Percentiles rank a stretch among this genome's conserved stretches.
These are phyloP conservation scores for Scyliorhinus canicula DNA, from an alignment of 2,797 vertebrate genomes.

Conservation along the genomic window DNA sequence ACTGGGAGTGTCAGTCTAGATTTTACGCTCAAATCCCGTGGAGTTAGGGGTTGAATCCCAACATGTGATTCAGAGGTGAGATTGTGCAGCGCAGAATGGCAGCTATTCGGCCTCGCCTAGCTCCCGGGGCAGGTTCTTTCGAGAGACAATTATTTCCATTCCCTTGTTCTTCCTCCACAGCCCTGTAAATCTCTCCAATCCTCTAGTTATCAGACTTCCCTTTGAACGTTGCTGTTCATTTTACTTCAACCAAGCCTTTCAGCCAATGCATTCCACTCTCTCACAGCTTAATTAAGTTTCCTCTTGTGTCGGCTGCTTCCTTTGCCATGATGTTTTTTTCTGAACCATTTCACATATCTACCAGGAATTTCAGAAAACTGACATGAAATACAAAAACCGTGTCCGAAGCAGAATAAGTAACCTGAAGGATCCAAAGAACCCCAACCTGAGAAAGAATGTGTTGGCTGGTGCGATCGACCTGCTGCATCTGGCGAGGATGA, in stretches of 20 bases:
- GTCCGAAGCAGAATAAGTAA: constrained; percentile 96
- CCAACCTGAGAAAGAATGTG: constrained; percentile 79
- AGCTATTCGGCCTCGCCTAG: background rate
- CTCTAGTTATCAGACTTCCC: background rate
- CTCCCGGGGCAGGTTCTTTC: background rate
- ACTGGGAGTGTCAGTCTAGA: background rate
- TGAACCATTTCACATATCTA: constrained; percentile 75
- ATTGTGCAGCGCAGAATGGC: background rate
- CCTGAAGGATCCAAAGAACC: constrained; percentile 94
- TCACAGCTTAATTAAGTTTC: background rate
- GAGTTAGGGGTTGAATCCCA: background rate
- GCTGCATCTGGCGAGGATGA: constrained; percentile 81
- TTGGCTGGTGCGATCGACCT: constrained; percentile 74
- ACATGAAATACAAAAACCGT: constrained; percentile 97
- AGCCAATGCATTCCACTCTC: background rate
- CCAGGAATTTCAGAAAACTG: constrained; percentile 82
- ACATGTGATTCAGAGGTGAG: background rate
- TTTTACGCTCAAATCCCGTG: background rate
- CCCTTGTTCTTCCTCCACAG: background rate
- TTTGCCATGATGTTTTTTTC: background rate
- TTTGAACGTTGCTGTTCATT: background rate
- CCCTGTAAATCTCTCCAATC: background rate
- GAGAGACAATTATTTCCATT: background rate
- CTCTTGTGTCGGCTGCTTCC: background rate
- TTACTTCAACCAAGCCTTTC: background rate